These are phyloP conservation scores for Drosophila prostipennis DNA, from an alignment of 2,888 invertebrate species.

Conservation along the genomic window DNA sequence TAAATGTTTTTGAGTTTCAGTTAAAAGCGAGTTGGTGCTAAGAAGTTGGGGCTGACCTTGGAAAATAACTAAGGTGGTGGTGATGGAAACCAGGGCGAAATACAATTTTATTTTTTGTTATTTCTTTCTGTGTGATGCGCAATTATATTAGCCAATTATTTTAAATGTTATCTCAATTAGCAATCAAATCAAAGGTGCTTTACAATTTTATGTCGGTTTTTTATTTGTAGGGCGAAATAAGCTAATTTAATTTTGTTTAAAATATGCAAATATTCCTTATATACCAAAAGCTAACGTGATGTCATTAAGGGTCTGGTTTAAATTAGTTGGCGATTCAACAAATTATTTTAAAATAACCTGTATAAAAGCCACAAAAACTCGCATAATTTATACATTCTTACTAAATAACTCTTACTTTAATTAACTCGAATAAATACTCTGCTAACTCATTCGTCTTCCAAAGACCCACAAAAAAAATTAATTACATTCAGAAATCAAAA, in stretches of 20 bases:
- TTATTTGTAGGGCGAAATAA: no score
- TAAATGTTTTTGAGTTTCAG: not conserved
- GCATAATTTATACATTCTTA: slow-evolving; percentile 9
- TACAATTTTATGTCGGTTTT: not conserved
- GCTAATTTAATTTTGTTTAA: not conserved
- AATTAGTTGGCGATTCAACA: not conserved
- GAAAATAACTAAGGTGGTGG: slow-evolving; percentile 2
- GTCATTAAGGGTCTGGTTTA: not conserved
- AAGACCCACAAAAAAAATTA: slow-evolving; percentile 27
- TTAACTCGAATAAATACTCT: slow-evolving; percentile 19
- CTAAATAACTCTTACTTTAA: slow-evolving; percentile 33
- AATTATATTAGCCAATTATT: not conserved
- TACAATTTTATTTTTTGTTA: not conserved
- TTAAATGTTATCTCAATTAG: not conserved
- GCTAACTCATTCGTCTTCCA: slow-evolving; percentile 21
- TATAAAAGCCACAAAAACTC: not conserved
- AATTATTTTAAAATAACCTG: slow-evolving; percentile 15
- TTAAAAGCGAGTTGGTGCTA: slow-evolving; percentile 12
- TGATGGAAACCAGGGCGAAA: slow-evolving; percentile 22
- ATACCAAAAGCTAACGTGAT: not conserved
- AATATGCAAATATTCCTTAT: not conserved
- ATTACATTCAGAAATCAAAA: slow-evolving; percentile 30
- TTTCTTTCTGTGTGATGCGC: not conserved
- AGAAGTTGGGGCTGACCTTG: slow-evolving; percentile 25
- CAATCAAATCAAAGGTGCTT: not conserved